These are phyloP conservation scores for Dascillus cervinus DNA, from an alignment of 2,888 invertebrate species.

Conservation along the genomic window DNA sequence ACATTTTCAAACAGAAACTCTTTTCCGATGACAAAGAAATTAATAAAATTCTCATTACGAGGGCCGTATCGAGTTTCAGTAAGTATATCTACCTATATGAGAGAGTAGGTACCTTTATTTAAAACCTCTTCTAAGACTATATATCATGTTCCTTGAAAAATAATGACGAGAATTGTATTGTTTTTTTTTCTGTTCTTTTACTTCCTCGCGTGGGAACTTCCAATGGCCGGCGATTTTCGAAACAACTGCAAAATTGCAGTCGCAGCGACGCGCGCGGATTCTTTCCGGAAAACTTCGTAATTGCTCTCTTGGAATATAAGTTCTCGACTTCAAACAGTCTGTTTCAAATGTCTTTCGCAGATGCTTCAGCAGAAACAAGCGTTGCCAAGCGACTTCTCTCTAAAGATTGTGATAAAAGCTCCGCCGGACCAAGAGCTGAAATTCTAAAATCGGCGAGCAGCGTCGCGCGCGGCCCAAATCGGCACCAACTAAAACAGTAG, in stretches of 20 bases:
- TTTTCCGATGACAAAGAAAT: too few relatives aligned
- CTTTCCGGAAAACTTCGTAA: slow-evolving; percentile 24
- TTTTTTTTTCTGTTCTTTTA: too few relatives aligned
- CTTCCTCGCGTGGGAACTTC: too few relatives aligned
- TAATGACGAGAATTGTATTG: too few relatives aligned
- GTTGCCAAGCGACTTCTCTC: slow-evolving; percentile 23
- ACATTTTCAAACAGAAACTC: too few relatives aligned
- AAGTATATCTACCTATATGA: too few relatives aligned
- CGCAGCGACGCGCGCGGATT: slow-evolving; percentile 14
- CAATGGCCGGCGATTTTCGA: slow-evolving; percentile 2
- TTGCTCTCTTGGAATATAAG: slow-evolving; percentile 21
- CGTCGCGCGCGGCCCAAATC: neutral
- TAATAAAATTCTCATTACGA: too few relatives aligned
- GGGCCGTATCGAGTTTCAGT: too few relatives aligned
- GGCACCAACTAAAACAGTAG: neutral
- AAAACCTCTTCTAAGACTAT: too few relatives aligned
- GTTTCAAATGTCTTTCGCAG: slow-evolving; percentile 22
- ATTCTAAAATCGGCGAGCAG: neutral
- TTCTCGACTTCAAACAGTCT: slow-evolving; percentile 23
- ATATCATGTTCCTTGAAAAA: too few relatives aligned
- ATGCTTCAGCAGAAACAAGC: slow-evolving; percentile 24
- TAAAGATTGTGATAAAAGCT: slow-evolving; percentile 10
- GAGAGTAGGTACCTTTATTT: too few relatives aligned
- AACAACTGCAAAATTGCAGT: neutral
- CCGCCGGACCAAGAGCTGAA: slow-evolving; percentile 7